Evolutionary conservation across 2,888 invertebrate genomes (phyloP).

Genomic region (Meteorus cinctellus): DNA sequence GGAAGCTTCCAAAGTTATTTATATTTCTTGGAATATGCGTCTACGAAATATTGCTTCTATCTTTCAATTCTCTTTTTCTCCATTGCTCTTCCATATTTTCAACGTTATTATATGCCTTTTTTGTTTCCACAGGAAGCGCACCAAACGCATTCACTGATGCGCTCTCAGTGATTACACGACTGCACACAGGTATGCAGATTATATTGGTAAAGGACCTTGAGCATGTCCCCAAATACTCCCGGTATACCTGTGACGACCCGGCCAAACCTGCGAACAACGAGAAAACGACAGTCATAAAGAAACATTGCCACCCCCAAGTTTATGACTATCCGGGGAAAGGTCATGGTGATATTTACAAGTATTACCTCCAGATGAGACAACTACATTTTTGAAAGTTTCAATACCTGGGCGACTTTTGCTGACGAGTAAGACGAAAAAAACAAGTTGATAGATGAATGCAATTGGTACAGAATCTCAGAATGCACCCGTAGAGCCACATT

Average conservation of each 20-base stretch:
- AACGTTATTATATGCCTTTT: not conserved
- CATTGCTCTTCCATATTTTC: slow-evolving; percentile 3
- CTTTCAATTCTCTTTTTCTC: slow-evolving; percentile 10
- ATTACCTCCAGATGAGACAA: not conserved
- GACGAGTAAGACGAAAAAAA: not conserved
- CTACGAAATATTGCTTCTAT: not conserved
- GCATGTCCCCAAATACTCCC: slow-evolving; percentile 3
- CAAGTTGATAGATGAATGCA: not conserved
- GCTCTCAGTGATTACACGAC: slow-evolving; percentile 1
- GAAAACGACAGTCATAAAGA: not conserved
- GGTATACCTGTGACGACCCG: not conserved
- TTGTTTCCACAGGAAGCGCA: not conserved
- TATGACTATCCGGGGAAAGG: not conserved
- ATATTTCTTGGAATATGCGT: not conserved
- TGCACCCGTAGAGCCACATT: no score
- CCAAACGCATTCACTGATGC: not conserved
- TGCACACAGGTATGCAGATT: slow-evolving; percentile 10
- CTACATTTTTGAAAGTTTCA: not conserved
- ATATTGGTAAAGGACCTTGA: not conserved
- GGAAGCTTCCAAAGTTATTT: slow-evolving; percentile 7
- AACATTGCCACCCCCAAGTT: slow-evolving; percentile 3
- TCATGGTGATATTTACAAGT: slow-evolving; percentile 2
- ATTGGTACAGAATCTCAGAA: no score
- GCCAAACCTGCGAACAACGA: not conserved
- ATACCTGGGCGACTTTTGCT: slow-evolving; percentile 23